Base-by-base conservation (phyloP, 92 coral and sea anemone genomes). In the Paramuricea clavata region DNA sequence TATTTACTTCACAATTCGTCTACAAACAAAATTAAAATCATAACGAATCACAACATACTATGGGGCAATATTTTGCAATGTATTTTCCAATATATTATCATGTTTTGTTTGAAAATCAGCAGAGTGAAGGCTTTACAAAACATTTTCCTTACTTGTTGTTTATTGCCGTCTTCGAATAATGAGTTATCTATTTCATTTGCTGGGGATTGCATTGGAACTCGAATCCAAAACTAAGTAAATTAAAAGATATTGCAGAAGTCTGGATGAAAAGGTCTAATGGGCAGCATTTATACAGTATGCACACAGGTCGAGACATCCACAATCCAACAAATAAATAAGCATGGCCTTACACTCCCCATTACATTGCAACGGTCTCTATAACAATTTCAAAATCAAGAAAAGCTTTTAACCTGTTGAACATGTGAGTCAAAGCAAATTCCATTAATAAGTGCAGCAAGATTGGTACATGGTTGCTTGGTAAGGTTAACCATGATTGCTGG, bases 401-500 rank as follows among this genome's bases (percentile, higher is more conserved):
- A 72, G 12, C 12, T 26, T 28, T 70, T 33, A 41, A 94, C 99
- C 99, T 96, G 99, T 25, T 94, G 99, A 12, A 94, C 90, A 71
- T 96, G 99, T 1, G 97, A 89, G 81, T 93, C 94, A 62, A 67
- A 87, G 64, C 93, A 87, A 75, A 95, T 85, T 65, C 93, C 90
- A 56, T 92, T 96, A 76, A 96, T 83, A 67, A 87, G 92, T 7
- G 90, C 96, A 11, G 98, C 95, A 25, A 94, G 93, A 69, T 96
- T 96, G 8, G 82, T 88, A 54, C 95, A 92, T 59, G 92, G 89
- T 74, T 90, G 95, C 72, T 93, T 88, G 78, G 88, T 94, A 17
- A 96, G 83, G 34, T 86, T 89, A 35, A 96, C 85, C 92, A 94
- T 79, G 15, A 96, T 94, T n/a, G 99, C 94, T 11, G 99, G 99